These are phyloP conservation scores for Oppia nitens DNA, from an alignment of 1,140 invertebrate genomes.

Conservation along the genomic window DNA sequence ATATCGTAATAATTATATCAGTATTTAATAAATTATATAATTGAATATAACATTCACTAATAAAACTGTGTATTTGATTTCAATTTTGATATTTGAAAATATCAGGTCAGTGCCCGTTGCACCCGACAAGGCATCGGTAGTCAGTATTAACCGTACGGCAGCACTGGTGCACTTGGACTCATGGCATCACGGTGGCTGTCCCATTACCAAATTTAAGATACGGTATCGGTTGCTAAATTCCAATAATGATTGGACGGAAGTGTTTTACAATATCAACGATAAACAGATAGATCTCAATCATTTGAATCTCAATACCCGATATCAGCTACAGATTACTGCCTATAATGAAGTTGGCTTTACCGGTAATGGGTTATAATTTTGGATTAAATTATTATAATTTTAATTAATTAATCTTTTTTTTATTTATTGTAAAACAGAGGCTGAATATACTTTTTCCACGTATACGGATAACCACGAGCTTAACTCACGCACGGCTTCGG, in stretches of 20 bases:
- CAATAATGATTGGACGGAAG: background rate
- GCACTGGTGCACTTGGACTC: slow-evolving; percentile 48
- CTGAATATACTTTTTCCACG: background rate
- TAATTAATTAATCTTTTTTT: background rate
- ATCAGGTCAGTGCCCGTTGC: slow-evolving; percentile 19
- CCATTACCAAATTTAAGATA: slow-evolving; percentile 55
- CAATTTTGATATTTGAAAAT: no score
- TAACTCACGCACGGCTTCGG: background rate
- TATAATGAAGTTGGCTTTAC: slow-evolving; percentile 33
- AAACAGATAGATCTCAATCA: slow-evolving; percentile 66
- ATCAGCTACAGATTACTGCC: slow-evolving; percentile 40
- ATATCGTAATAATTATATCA: no score
- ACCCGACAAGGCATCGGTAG: slow-evolving; percentile 23
- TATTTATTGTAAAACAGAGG: background rate
- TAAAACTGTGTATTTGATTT: no score
- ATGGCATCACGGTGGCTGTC: slow-evolving; percentile 64
- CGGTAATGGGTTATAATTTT: slow-evolving; percentile 48
- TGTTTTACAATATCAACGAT: slow-evolving; percentile 39
- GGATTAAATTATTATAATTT: background rate
- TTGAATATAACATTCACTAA: no score
- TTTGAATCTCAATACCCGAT: slow-evolving; percentile 80
- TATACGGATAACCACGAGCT: background rate
- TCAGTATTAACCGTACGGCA: slow-evolving; percentile 47
- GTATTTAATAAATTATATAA: no score
- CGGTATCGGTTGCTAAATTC: slow-evolving; percentile 39